Evolutionary conservation across 1,140 invertebrate species (phyloP), one percentile per base, ranked within the genome.

Genomic region (Mya arenaria): DNA sequence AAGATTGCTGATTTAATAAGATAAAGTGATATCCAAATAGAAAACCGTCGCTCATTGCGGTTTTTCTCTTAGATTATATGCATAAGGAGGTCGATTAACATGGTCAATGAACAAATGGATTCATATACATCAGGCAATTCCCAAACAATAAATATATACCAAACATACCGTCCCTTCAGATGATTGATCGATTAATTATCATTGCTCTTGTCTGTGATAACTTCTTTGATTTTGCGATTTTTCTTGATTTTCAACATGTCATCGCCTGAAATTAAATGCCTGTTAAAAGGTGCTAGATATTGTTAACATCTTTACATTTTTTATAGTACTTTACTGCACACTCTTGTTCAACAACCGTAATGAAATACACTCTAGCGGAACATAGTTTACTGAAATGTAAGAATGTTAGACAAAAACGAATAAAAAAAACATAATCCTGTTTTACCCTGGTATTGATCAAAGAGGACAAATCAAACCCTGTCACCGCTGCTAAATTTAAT

Each of bases 401-500:
- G 25, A n/a, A n/a, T 17, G 19, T 17, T 52, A 17, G 4, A 23
- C 41, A 44, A 23, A 3, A n/a, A 3, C 25, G 19, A 52, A n/a
- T n/a, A 23, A 17, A n/a, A n/a, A n/a, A n/a, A 52, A 75, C n/a
- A 17, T 15, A 55, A 48, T 48, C 36, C 36, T 93, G 93, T n/a
- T n/a, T 93, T 91, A 96, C 95, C 94, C 94, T 98, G 97, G 92
- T 98, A 99, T 91, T 99, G 98, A 90, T 98, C 97, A 48, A 99
- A 94, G 48, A 98, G 94, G 62, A 99, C 98, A 78, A 96, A 96
- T 0, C 98, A 98, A 90, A 98, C 97, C 28, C 98, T 94, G 91
- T 99, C 98, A 91, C 99, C 99, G 89, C 98, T 96, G 85, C 97
- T 96, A 93, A 99, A 99, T 30, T 96, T 94, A 0, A 99, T 98